These are phyloP conservation scores for Coremacera marginata DNA, from an alignment of 2,888 invertebrate genomes.

Conservation along the genomic window DNA sequence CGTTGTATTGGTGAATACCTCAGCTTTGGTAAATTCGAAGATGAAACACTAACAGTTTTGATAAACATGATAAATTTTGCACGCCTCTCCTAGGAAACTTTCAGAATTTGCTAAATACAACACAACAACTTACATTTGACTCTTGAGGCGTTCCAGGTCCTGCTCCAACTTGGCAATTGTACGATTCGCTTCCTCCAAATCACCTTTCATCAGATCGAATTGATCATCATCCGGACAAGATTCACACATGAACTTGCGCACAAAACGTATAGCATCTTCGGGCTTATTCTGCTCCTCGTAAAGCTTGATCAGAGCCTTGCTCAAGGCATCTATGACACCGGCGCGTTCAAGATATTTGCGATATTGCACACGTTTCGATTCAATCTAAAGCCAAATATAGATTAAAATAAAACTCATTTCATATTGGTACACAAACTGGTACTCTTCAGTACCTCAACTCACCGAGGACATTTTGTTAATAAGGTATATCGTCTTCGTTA, in stretches of 20 bases:
- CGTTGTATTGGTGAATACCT: too few species aligned
- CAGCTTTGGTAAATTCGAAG: too few species aligned
- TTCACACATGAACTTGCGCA: slow-evolving; percentile 67
- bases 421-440: too few species aligned
- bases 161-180: slow-evolving; percentile 63
- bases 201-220: slow-evolving; percentile 63
- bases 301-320: slow-evolving; percentile 66
- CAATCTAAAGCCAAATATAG: slow-evolving; percentile 54
- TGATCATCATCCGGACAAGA: slow-evolving; percentile 66
- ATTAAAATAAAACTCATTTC: neutral
- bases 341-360: slow-evolving; percentile 68
- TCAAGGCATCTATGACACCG: slow-evolving; percentile 68
- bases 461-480: slow-evolving; percentile 62
- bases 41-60: too few species aligned
- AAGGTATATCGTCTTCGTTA: neutral
- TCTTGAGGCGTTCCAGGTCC: slow-evolving; percentile 62
- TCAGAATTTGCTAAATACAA: too few species aligned
- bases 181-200: slow-evolving; percentile 61
- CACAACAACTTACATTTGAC: slow-evolving; percentile 62
- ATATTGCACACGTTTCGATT: slow-evolving; percentile 68
- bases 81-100: too few species aligned
- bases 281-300: slow-evolving; percentile 69
- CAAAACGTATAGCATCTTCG: slow-evolving; percentile 67
- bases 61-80: neutral
- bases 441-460: slow-evolving; percentile 44